Conservation (phyloP, 2,113 vertebrate species). For the Dromas ardeola region DNA sequence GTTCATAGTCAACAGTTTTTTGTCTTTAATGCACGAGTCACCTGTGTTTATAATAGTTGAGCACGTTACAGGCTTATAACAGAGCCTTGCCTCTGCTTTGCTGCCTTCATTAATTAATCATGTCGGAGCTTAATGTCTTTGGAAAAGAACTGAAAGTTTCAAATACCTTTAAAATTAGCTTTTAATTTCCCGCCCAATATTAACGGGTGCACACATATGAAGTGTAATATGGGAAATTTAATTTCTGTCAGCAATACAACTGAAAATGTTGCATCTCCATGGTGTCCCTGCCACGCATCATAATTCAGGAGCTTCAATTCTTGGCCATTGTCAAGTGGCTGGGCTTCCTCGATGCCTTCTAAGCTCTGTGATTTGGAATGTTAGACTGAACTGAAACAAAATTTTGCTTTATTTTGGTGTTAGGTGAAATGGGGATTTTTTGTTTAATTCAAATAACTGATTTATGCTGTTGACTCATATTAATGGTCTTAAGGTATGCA, state of each 20-base stretch:
- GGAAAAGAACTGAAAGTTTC: background rate
- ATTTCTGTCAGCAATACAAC: background rate
- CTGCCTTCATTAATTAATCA: background rate
- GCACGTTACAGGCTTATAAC: background rate
- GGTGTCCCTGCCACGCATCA: rapidly evolving
- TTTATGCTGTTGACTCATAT: background rate
- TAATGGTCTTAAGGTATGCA: background rate
- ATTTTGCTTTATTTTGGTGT: background rate
- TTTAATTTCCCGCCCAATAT: background rate
- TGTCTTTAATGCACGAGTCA: background rate
- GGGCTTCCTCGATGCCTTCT: background rate
- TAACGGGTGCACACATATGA: background rate
- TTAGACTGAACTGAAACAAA: background rate
- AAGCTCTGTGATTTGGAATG: background rate
- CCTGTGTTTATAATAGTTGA: background rate
- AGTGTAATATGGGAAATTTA: background rate
- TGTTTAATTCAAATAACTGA: background rate
- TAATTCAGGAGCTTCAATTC: background rate
- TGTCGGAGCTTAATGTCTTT: background rate
- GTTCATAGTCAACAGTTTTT: background rate
- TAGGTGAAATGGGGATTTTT: background rate
- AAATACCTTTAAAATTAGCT: background rate
- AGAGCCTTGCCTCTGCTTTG: background rate
- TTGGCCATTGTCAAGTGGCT: background rate
- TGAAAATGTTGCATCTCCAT: background rate